Evolutionary conservation across 2,113 vertebrate species (phyloP), one percentile per base, ranked within the genome.

Genomic region (Rousettus leschenaultii): DNA sequence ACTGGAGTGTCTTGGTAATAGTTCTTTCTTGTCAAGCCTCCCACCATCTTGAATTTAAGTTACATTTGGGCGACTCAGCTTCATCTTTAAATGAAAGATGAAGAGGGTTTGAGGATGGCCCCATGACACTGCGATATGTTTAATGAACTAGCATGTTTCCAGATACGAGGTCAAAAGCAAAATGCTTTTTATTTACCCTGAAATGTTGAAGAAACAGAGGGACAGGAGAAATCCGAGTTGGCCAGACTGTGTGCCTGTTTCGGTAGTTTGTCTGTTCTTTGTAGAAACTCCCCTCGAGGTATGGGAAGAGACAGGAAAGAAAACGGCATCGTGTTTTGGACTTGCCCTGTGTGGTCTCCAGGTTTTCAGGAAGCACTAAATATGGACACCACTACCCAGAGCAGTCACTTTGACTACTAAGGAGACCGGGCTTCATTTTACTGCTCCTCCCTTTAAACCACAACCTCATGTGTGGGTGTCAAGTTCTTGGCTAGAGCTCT

Each of bases 391-490:
- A 1, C 45, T 4, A 6, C 71, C 1, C 75, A 15, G 45, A 26
- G 35, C 89, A 26, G 5, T 28, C 28, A 30, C 84, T 68, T 30
- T 83, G 91, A 45, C 61, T 48, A 11, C 61, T 4, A 1, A 53
- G 33, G 91, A 61, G 48, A 84, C 75, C 40, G 2, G 90, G 59
- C 65, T 92, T 77, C 57, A 5, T 51, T 18, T 78, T 19, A 14
- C 80, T n/a, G 75, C 84, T 79, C 19, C 83, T 45, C 73, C 85
- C 82, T 66, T 8, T 26, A 84, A 94, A 93, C 98, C 97, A 73
- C 97, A 96, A 7, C 85, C 95, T 73, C 66, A 0, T 70, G 82
- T 94, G 97, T 97, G 98, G 98, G 97, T 77, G 92, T 96, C 53
- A 7, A 57, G 80, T 84, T 80, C 92, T 77, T 93, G 96, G 97